Base-by-base conservation (phyloP, 2,888 invertebrate genomes). In the Ptychoptera contaminata region DNA sequence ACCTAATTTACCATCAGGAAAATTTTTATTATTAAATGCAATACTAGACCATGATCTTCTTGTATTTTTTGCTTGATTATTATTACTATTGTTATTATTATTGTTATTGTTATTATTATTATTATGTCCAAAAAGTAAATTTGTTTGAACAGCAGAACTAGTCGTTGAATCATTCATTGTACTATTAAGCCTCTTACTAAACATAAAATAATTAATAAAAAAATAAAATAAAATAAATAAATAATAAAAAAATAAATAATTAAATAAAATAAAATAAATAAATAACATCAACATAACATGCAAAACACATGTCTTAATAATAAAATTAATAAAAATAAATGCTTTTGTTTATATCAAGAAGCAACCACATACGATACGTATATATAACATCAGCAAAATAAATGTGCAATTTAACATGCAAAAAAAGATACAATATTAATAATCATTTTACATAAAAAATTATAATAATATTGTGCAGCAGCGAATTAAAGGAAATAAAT, bases 1-100 rank as follows among this genome's bases (percentile, higher is more conserved):
- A 23, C 51, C 48, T 42, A 54, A 46, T 49, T 56, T 56, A 42
- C 54, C 56, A 49, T 55, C 56, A 15, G 56, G 55, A 40, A 56
- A 54, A 51, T 56, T 56, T 51, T 54, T 55, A 50, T 56, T 56
- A 51, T 55, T 54, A 49, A 54, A 55, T 40, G 55, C 55, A 49
- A 55, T 54, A 49, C 52, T 55, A 45, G 55, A 52, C 56, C 56
- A 56, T 42, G 56, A 54, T 39, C 54, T 51, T 49, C 53, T 51
- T 30, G 55, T 49, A 45, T 53, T 55, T 47, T 49, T 49, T 45
- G 50, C 47, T 37, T 43, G 42, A 30, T 40, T 44, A 46, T 46
- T 51, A 10, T 31, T 34, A 40, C 31, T 40, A 23, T 23, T 23
- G 7, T 23, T 23, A 23, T 23, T 23, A 43, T 52, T 54, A 46